Evolutionary conservation across 2,797 vertebrate genomes (phyloP).

Genomic region (Acrocephalus scirpaceus): DNA sequence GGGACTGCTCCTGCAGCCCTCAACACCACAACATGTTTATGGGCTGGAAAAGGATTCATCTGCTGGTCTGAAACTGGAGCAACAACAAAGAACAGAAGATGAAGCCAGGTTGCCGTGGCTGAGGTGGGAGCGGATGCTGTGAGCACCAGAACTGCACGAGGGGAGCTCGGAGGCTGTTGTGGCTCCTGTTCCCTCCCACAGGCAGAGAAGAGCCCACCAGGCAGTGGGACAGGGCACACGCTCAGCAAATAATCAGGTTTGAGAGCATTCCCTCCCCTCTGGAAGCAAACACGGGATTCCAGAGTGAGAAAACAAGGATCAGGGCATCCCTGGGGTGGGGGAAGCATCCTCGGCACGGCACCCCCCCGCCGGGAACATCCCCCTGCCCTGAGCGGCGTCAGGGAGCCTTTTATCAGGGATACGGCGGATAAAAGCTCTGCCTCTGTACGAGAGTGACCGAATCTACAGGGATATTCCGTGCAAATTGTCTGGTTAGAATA

Average conservation of each 20-base stretch:
- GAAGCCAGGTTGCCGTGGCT: not conserved
- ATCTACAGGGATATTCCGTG: slow-evolving; percentile 59
- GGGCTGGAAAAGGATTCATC: not conserved
- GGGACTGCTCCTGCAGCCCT: not conserved
- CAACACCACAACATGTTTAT: fast-evolving
- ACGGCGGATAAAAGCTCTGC: not conserved
- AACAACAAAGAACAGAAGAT: not conserved
- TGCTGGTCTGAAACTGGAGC: not conserved
- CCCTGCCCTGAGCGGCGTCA: fast-evolving
- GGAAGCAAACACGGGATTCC: not conserved
- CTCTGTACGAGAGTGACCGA: slow-evolving; percentile 24
- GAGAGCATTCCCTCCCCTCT: not conserved
- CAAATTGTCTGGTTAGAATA: slow-evolving; percentile 67
- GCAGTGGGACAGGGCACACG: not conserved
- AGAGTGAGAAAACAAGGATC: not conserved
- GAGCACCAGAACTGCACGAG: not conserved
- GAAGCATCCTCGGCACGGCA: not conserved
- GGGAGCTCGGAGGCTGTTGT: not conserved
- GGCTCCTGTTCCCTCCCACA: not conserved
- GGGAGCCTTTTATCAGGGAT: slow-evolving; percentile 42
- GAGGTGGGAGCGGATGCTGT: not conserved
- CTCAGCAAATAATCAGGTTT: not conserved
- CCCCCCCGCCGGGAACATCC: fast-evolving
- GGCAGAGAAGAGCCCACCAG: not conserved
- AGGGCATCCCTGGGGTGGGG: not conserved